phyloP scores from a whole-genome alignment of 2,797 vertebrate genomes.

The Sebastes kiyomatsui region DNA sequence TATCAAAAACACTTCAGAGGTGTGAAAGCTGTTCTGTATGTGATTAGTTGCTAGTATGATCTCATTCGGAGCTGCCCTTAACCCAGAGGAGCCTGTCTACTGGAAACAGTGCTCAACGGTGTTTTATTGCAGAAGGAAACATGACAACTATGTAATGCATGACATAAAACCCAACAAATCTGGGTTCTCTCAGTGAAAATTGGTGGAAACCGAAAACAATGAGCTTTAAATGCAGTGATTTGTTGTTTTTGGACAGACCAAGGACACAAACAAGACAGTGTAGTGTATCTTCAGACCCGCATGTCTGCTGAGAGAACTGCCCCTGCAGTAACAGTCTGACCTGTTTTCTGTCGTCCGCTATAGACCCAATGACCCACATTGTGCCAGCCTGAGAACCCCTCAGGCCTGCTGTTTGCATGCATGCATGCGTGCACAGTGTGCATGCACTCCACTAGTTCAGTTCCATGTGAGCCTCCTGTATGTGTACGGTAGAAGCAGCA shows the following conservation, averaged over 20 bases:
- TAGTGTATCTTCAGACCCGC: background rate
- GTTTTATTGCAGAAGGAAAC: background rate
- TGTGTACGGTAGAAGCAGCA: background rate
- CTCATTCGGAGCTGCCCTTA: background rate
- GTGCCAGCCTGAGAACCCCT: background rate
- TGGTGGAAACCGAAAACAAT: background rate
- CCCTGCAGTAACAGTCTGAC: conserved; percentile 6
- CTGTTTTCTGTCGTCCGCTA: background rate
- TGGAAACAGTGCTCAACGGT: background rate
- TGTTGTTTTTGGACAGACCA: background rate
- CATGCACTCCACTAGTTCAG: background rate
- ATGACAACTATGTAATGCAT: too few species aligned
- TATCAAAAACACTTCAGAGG: background rate
- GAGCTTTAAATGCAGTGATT: background rate
- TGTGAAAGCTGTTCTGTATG: background rate
- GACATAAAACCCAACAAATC: background rate
- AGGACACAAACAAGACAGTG: background rate
- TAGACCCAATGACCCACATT: conserved; percentile 49
- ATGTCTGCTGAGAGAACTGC: background rate
- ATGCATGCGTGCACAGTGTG: background rate
- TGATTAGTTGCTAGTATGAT: background rate
- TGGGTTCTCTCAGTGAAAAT: background rate
- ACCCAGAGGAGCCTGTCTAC: background rate
- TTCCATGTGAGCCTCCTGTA: background rate
- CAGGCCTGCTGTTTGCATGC: conserved; percentile 3